Evolutionary conservation across 2,888 invertebrate genomes (phyloP).

Genomic region (Megastigmus dorsalis): DNA sequence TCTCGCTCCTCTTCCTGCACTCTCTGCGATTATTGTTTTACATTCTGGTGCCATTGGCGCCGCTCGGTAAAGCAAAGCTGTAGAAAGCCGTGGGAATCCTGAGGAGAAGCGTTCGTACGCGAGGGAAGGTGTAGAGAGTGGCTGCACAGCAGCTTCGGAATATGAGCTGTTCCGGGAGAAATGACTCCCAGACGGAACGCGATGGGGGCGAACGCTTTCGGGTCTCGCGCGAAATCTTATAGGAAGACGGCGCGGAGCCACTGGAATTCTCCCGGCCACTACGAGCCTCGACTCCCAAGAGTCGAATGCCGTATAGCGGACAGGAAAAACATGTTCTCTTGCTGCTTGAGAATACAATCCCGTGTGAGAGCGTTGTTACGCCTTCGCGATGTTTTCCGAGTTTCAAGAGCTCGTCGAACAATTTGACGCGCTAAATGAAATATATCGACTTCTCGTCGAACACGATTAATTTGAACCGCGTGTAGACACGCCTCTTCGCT

Average conservation of each 20-base stretch:
- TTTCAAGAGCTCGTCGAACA: not conserved
- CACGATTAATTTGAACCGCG: too few species aligned
- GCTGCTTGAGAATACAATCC: not conserved
- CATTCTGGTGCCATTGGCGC: conserved; percentile 28
- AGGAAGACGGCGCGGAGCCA: too few species aligned
- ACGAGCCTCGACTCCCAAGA: not conserved
- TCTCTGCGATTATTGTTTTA: conserved; percentile 45
- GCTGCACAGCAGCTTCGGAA: not conserved
- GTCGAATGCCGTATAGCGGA: not conserved
- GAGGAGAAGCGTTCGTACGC: not conserved
- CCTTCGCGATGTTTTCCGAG: not conserved
- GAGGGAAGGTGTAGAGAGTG: not conserved
- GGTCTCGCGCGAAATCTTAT: not conserved
- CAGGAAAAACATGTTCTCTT: not conserved
- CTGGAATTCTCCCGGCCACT: too few species aligned
- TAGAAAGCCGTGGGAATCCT: not conserved
- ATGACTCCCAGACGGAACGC: conserved; percentile 6
- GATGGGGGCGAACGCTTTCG: not conserved
- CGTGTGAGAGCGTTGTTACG: too few species aligned
- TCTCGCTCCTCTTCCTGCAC: not conserved
- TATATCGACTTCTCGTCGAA: too few species aligned
- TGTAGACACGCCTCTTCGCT: too few species aligned
- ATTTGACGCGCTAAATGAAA: too few species aligned
- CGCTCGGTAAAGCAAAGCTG: conserved; percentile 21
- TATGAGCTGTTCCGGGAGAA: not conserved